A percentile compares a stretch with the other conserved stretches of the same genome.
Conservation (phyloP, 2,113 vertebrate species). For the Gymnogyps californianus region DNA sequence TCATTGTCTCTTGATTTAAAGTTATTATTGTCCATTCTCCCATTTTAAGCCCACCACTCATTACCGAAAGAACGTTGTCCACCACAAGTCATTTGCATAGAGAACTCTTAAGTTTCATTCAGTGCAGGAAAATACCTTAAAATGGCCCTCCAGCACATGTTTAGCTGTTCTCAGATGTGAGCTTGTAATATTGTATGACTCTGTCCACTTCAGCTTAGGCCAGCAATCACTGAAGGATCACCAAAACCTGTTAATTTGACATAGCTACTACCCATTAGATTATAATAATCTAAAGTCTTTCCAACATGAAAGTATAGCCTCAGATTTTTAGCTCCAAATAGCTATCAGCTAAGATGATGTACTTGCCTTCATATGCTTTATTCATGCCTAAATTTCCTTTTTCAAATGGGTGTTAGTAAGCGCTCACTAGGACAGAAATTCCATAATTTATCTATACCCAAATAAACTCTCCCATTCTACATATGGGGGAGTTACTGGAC, state of each 20-base stretch:
- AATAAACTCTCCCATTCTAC: background rate
- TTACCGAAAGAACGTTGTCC: background rate
- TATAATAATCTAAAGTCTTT: background rate
- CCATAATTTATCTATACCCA: background rate
- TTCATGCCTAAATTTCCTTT: background rate
- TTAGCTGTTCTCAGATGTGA: background rate
- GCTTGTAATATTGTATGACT: background rate
- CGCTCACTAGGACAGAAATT: background rate
- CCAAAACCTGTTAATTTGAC: background rate
- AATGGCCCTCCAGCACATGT: background rate
- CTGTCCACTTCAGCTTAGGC: background rate
- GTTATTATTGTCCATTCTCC: background rate
- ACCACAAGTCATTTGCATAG: background rate
- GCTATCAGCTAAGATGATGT: background rate
- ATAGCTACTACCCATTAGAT: background rate
- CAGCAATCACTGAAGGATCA: background rate
- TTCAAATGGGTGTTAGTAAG: background rate
- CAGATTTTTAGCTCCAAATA: background rate
- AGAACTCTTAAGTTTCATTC: background rate
- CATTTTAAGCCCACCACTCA: background rate
- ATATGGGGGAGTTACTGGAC: background rate
- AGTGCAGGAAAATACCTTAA: background rate
- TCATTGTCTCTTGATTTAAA: background rate
- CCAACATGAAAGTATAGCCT: background rate
- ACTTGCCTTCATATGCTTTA: background rate